Evolutionary conservation across 2,888 invertebrate species (phyloP).

Genomic region (Eurois occulta): DNA sequence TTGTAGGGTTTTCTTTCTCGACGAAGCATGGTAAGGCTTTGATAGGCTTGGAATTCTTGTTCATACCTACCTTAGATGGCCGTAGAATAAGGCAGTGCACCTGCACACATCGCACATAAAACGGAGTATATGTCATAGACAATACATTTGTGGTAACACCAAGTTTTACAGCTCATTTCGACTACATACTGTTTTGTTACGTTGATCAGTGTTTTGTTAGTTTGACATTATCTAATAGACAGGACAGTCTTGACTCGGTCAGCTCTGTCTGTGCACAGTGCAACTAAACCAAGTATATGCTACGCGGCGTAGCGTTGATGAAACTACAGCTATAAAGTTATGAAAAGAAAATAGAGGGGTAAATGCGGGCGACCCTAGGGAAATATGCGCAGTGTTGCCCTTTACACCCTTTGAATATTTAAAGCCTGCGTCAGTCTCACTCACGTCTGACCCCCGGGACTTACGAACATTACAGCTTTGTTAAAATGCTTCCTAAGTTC

Average conservation of each 20-base stretch:
- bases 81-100: constrained; percentile 29
- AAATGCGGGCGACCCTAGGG: constrained; percentile 80
- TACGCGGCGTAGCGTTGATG: neutral
- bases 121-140: neutral
- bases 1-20: neutral
- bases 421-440: constrained; percentile 79
- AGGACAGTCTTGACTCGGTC: neutral
- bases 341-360: constrained; percentile 70
- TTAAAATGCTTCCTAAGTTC: constrained; percentile 22
- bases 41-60: constrained; percentile 11
- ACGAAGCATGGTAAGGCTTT: constrained; percentile 8
- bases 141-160: neutral
- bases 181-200: neutral
- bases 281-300: neutral
- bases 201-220: neutral
- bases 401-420: constrained; percentile 90
- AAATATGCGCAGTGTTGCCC: constrained; percentile 87
- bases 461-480: constrained; percentile 56
- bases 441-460: constrained; percentile 69
- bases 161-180: neutral
- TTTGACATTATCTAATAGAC: too few relatives aligned
- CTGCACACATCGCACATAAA: constrained; percentile 12
- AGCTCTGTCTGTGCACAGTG: neutral
- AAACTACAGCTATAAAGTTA: constrained; percentile 29
- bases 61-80: too few relatives aligned